phyloP scores from a whole-genome alignment of 2,113 vertebrate genomes.

The Platysternon megacephalum region DNA sequence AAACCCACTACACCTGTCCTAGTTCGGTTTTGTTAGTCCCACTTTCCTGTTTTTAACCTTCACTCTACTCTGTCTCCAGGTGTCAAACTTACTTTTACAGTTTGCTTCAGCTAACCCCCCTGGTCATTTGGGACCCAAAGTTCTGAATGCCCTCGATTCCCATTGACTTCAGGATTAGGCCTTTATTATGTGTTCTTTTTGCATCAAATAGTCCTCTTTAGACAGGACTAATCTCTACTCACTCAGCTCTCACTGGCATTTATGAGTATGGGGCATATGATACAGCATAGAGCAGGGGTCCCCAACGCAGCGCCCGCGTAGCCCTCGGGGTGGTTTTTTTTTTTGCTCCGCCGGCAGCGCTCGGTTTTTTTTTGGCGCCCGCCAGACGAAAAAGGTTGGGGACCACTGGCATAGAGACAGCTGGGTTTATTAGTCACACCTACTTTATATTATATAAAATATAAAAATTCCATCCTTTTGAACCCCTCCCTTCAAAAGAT shows the following conservation, averaged over 20 bases:
- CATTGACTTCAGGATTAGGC: background rate
- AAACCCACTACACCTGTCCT: rapidly evolving
- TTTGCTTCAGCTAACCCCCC: background rate
- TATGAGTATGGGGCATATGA: background rate
- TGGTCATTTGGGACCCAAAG: background rate
- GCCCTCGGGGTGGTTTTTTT: too few species aligned
- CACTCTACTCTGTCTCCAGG: too few species aligned
- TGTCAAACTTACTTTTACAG: background rate
- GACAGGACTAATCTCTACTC: background rate
- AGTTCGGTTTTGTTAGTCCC: rapidly evolving
- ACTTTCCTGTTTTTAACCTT: background rate
- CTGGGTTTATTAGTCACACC: too few species aligned
- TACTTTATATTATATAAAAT: too few species aligned
- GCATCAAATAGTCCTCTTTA: too few species aligned
- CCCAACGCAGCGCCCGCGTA: too few species aligned
- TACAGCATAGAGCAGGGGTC: too few species aligned
- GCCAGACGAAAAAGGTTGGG: too few species aligned
- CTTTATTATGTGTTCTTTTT: rapidly evolving
- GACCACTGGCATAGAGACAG: too few species aligned
- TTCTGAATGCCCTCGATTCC: background rate
- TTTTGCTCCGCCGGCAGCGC: too few species aligned
- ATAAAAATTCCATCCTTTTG: background rate
- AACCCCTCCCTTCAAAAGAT: background rate
- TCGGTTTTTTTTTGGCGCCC: too few species aligned
- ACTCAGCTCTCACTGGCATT: rapidly evolving